These are phyloP conservation scores for Chymomyza amoena DNA, from an alignment of 2,888 invertebrate genomes.

Conservation along the genomic window DNA sequence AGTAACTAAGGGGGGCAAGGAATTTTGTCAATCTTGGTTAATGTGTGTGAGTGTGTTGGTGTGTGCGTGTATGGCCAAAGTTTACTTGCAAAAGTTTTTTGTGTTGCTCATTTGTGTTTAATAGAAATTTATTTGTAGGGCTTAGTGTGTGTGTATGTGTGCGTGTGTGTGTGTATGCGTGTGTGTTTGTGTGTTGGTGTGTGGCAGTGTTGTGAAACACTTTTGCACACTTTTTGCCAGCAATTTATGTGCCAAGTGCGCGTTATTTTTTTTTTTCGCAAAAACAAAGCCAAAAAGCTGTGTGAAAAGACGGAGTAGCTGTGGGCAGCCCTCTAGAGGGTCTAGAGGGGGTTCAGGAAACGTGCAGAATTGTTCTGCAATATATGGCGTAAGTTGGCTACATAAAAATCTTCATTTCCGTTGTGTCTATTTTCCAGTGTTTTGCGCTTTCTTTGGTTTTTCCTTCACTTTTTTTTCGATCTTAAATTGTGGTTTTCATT, in stretches of 20 bases:
- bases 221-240: conserved; percentile 45
- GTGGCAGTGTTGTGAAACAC: not conserved
- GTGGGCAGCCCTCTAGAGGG: no score
- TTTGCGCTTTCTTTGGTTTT: conserved; percentile 28
- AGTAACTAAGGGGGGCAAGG: not conserved
- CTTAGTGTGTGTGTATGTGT: conserved; percentile 11
- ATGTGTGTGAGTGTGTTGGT: conserved; percentile 2
- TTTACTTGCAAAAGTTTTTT: conserved; percentile 28
- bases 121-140: conserved; percentile 57
- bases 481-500: conserved; percentile 55
- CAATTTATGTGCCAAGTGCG: conserved; percentile 57
- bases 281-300: conserved; percentile 9
- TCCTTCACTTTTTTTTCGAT: conserved; percentile 20
- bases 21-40: not conserved
- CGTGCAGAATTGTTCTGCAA: not conserved
- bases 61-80: conserved; percentile 22
- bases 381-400: conserved; percentile 42
- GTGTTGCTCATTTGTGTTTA: conserved; percentile 56
- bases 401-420: conserved; percentile 55
- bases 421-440: conserved; percentile 36
- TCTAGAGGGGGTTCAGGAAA: not conserved
- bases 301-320: not conserved
- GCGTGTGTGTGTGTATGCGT: not conserved
- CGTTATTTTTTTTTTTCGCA: conserved; percentile 1
- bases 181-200: not conserved